Conservation (phyloP, 2,113 vertebrate genomes). For the Calonectris borealis region DNA sequence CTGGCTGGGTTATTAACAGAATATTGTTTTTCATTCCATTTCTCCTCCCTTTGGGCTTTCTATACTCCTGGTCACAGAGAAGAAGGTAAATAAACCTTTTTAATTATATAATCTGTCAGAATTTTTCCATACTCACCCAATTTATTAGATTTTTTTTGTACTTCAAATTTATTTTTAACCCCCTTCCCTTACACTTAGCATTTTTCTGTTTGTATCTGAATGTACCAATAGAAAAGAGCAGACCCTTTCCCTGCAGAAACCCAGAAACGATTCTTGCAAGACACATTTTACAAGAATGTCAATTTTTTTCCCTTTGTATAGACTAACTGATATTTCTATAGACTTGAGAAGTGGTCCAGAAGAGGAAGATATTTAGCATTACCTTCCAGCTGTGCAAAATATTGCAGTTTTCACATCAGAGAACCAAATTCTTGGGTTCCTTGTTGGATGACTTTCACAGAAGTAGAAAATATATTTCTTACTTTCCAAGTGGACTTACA, state of each 20-base stretch:
- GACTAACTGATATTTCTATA: not conserved
- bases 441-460: constrained; percentile 12
- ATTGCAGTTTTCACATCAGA: constrained; percentile 4
- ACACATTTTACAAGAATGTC: not conserved
- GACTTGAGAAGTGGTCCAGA: not conserved
- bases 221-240: not conserved
- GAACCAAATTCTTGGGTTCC: not conserved
- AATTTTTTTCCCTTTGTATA: not conserved
- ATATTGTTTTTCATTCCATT: constrained; percentile 42
- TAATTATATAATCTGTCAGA: constrained; percentile 42
- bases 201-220: not conserved
- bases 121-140: constrained; percentile 36
- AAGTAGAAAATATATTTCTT: constrained; percentile 1
- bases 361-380: not conserved
- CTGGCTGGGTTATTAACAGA: constrained; percentile 34
- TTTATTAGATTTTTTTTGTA: constrained; percentile 34
- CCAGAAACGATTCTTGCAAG: not conserved
- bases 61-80: constrained; percentile 42
- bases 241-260: not conserved
- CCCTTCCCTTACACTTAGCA: not conserved
- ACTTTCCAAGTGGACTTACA: not conserved
- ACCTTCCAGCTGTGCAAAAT: constrained; percentile 18
- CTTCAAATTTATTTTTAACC: constrained; percentile 30
- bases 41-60: constrained; percentile 51
- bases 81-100: constrained; percentile 59